Conservation (phyloP, 2,797 vertebrate genomes). For the Rhincodon typus region DNA sequence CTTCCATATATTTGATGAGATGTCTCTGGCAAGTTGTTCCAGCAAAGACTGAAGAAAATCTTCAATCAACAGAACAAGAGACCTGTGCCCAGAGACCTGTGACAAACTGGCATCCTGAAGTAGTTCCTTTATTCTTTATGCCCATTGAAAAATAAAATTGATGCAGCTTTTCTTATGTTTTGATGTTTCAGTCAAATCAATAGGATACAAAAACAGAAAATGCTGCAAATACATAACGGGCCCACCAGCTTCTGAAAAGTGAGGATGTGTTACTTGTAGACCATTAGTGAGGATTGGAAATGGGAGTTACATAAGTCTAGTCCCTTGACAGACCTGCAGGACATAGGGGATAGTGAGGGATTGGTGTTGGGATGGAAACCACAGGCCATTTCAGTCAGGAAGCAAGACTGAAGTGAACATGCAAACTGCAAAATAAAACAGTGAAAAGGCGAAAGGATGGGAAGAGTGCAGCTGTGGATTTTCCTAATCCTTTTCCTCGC, state of each 20-base stretch:
- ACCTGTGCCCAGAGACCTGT: no score
- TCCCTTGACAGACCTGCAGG: neutral
- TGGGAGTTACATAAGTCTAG: neutral
- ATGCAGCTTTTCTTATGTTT: neutral
- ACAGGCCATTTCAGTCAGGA: neutral
- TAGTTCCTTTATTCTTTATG: neutral
- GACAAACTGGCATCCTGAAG: no score
- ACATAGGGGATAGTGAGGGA: neutral
- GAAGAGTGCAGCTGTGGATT: neutral
- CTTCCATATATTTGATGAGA: neutral
- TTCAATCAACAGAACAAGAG: no score
- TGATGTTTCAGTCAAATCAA: neutral
- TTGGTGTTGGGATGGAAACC: neutral
- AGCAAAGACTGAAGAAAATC: neutral
- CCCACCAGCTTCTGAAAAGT: neutral
- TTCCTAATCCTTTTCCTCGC: conserved; percentile 30
- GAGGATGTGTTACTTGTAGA: neutral
- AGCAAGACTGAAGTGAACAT: neutral
- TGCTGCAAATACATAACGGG: neutral
- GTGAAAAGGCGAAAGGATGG: neutral
- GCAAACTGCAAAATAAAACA: neutral
- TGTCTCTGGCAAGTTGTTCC: neutral
- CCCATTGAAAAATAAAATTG: neutral
- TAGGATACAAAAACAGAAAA: neutral
- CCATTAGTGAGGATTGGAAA: neutral